phyloP scores from a whole-genome alignment of 2,888 invertebrate genomes.

The Clepsis dumicolana region DNA sequence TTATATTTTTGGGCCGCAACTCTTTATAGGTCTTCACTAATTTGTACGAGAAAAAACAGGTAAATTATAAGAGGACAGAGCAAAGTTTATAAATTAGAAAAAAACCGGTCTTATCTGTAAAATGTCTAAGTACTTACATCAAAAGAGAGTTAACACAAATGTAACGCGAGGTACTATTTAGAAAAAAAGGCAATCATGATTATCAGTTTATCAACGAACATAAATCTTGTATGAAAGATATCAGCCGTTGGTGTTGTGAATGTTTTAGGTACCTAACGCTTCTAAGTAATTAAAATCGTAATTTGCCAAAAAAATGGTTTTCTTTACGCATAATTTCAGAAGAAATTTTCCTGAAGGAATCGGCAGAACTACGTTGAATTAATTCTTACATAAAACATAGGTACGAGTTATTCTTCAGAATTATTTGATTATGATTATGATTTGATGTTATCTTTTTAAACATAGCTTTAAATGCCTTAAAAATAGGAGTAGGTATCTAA shows the following conservation, averaged over 20 bases:
- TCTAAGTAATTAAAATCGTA: neutral
- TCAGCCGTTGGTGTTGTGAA: no score
- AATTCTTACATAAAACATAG: no score
- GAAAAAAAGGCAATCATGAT: neutral
- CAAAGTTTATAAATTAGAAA: neutral
- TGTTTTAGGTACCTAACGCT: neutral
- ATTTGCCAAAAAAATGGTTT: neutral
- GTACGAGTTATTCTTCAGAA: no score
- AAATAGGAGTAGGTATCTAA: no score
- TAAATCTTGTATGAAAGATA: no score
- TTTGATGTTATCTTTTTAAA: no score
- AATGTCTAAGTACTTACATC: neutral
- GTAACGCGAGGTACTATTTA: no score
- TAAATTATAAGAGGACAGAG: neutral
- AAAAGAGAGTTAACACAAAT: neutral
- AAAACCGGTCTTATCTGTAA: neutral
- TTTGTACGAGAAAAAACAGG: neutral
- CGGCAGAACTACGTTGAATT: neutral
- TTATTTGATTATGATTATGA: no score
- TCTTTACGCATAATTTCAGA: neutral
- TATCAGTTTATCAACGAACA: no score
- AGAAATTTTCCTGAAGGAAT: neutral
- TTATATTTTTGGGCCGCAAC: conserved; percentile 10
- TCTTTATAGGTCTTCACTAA: conserved; percentile 16
- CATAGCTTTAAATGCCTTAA: no score